phyloP scores from a whole-genome alignment of 53 echinoderm and acorn worm genomes.

The Pentamera pediparva region DNA sequence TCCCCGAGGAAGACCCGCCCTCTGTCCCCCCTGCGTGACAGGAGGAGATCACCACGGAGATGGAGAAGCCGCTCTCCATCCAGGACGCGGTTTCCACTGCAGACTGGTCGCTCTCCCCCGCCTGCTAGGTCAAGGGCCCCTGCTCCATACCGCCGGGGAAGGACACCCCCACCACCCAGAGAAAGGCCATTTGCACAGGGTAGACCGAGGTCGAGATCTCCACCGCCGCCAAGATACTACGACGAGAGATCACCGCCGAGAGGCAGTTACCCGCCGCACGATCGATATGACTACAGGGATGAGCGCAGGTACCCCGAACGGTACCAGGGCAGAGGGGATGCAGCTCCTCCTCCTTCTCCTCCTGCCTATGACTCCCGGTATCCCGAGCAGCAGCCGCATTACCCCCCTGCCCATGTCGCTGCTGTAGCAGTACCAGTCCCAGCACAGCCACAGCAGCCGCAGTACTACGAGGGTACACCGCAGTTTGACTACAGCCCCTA shows the following conservation, averaged over 20 bases:
- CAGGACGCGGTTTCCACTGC: slow-evolving; percentile 18
- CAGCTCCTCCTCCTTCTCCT: not conserved
- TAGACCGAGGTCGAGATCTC: slow-evolving; percentile 56
- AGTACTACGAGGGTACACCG: slow-evolving; percentile 9
- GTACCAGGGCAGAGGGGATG: slow-evolving; percentile 14
- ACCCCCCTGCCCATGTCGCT: not conserved
- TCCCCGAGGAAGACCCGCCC: not conserved
- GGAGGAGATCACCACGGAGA: slow-evolving; percentile 23
- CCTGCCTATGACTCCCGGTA: slow-evolving; percentile 32
- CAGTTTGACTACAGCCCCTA: not conserved
- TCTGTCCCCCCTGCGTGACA: slow-evolving; percentile 2
- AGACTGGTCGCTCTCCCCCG: too few species aligned
- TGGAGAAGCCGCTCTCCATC: slow-evolving; percentile 5
- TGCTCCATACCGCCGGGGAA: slow-evolving; percentile 38
- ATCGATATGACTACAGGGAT: slow-evolving; percentile 34
- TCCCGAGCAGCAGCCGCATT: slow-evolving; percentile 30
- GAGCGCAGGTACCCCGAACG: slow-evolving; percentile 34
- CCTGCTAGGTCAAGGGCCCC: slow-evolving; percentile 6
- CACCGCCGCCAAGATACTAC: slow-evolving; percentile 52
- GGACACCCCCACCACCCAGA: slow-evolving; percentile 51
- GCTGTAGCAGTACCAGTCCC: slow-evolving; percentile 13
- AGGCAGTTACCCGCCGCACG: slow-evolving; percentile 30
- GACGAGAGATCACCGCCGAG: slow-evolving; percentile 51
- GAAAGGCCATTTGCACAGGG: slow-evolving; percentile 47
- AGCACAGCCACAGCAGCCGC: too few species aligned